Evolutionary conservation across 2,888 invertebrate species (phyloP).

Genomic region (Chymomyza procnemis): DNA sequence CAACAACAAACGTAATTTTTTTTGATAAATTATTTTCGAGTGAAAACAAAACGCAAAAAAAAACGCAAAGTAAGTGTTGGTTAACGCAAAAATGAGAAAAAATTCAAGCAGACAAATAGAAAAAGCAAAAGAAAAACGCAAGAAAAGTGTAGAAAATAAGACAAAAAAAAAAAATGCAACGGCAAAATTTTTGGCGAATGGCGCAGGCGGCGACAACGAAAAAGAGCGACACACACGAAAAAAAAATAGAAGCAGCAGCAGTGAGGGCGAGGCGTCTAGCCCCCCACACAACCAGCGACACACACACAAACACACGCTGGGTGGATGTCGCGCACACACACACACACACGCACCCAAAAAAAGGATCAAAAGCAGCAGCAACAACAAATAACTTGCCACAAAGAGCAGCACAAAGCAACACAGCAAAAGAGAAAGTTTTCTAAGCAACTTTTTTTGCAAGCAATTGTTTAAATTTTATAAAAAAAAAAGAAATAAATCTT

Average conservation of each 20-base stretch:
- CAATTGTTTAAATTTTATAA: background rate
- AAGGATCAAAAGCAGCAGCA: conserved; percentile 16
- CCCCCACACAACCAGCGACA: background rate
- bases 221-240: background rate
- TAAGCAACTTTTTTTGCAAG: background rate
- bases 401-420: conserved; percentile 6
- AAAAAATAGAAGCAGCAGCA: conserved; percentile 11
- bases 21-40: background rate
- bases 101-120: background rate
- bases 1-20: conserved; percentile 13
- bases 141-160: conserved; percentile 44
- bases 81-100: conserved; percentile 8
- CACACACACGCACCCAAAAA: conserved; percentile 12
- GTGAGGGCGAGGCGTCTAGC: conserved; percentile 55
- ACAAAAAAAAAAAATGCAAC: conserved; percentile 60
- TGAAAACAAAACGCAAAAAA: background rate
- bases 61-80: conserved; percentile 36
- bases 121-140: conserved; percentile 6
- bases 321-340: conserved; percentile 23
- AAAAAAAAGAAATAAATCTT: background rate
- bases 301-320: conserved; percentile 9
- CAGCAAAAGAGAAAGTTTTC: conserved; percentile 6
- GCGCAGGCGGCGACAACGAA: background rate
- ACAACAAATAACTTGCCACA: conserved; percentile 16
- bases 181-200: conserved; percentile 11